Conservation (phyloP, 2,888 invertebrate genomes). For the Furcula furcula region DNA sequence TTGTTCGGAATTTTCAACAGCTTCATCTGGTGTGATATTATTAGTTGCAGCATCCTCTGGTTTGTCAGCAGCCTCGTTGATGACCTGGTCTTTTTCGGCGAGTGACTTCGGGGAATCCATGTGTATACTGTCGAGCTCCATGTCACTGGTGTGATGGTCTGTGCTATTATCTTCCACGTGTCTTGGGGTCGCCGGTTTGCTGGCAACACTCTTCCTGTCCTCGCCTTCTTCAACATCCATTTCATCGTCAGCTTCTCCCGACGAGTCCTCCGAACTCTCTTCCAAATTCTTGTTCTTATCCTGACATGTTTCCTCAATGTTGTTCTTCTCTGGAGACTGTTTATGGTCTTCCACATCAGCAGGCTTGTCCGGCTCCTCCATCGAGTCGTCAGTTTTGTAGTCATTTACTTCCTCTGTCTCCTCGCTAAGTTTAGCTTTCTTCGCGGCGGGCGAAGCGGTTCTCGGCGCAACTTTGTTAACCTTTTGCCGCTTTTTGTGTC, state of each 20-base stretch:
- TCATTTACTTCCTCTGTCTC: conserved; percentile 37
- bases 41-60: conserved; percentile 39
- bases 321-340: conserved; percentile 34
- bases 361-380: conserved; percentile 40
- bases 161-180: conserved; percentile 68
- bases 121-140: conserved; percentile 75
- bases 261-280: conserved; percentile 82
- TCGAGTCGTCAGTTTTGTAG: conserved; percentile 56
- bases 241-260: conserved; percentile 85
- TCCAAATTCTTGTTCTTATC: conserved; percentile 66
- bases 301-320: conserved; percentile 42
- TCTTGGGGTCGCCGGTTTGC: conserved; percentile 60
- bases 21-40: conserved; percentile 27
- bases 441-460: conserved; percentile 49
- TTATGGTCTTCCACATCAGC: conserved; percentile 18
- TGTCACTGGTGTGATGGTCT: conserved; percentile 74
- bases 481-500: conserved; percentile 65
- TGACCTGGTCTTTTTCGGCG: conserved; percentile 63
- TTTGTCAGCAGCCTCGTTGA: conserved; percentile 56
- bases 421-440: conserved; percentile 56
- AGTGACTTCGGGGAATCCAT: conserved; percentile 73
- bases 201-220: conserved; percentile 59
- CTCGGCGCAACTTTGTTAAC: conserved; percentile 35
- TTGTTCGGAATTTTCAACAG: conserved; percentile 32
- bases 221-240: conserved; percentile 84